Percentiles rank a stretch among this genome's conserved stretches.
Conservation (phyloP, 2,888 invertebrate species). For the Epirrhoe tristata region DNA sequence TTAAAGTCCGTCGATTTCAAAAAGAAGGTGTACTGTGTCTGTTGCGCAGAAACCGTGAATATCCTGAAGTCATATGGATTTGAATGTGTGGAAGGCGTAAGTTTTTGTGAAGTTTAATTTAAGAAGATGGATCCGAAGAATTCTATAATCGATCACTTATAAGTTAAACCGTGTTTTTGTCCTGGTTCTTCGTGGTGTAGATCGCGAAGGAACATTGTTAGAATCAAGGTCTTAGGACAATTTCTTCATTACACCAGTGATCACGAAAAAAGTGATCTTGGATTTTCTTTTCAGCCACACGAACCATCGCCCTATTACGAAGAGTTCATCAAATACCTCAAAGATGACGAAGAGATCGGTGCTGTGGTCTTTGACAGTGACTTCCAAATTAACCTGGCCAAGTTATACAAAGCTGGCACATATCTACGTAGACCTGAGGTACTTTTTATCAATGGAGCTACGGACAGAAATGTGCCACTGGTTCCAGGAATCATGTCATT, state of each 20-base stretch:
- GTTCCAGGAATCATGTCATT: slow-evolving; percentile 60
- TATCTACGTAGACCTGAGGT: slow-evolving; percentile 81
- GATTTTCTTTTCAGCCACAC: slow-evolving; percentile 62
- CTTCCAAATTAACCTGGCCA: slow-evolving; percentile 76
- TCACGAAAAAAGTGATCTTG: background rate
- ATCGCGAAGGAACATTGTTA: too few relatives aligned
- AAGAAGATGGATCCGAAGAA: too few relatives aligned
- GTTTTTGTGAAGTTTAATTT: slow-evolving; percentile 45
- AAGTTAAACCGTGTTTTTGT: too few relatives aligned
- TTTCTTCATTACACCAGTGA: too few relatives aligned
- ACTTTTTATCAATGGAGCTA: slow-evolving; percentile 78
- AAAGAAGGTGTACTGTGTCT: slow-evolving; percentile 78
- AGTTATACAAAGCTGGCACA: slow-evolving; percentile 76
- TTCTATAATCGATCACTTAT: too few relatives aligned
- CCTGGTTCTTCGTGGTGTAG: too few relatives aligned
- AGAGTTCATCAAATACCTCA: slow-evolving; percentile 61
- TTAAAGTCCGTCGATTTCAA: slow-evolving; percentile 81
- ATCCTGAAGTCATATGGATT: slow-evolving; percentile 75
- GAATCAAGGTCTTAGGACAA: too few relatives aligned
- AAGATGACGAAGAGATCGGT: slow-evolving; percentile 77
- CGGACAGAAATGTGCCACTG: slow-evolving; percentile 72
- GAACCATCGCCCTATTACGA: slow-evolving; percentile 54
- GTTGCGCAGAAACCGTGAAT: slow-evolving; percentile 65
- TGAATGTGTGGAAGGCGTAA: slow-evolving; percentile 71
- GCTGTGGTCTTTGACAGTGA: slow-evolving; percentile 86